Percentiles rank a stretch among this genome's conserved stretches.
Evolutionary conservation across 2,797 vertebrate species (phyloP).

Genomic region (Sparus aurata): DNA sequence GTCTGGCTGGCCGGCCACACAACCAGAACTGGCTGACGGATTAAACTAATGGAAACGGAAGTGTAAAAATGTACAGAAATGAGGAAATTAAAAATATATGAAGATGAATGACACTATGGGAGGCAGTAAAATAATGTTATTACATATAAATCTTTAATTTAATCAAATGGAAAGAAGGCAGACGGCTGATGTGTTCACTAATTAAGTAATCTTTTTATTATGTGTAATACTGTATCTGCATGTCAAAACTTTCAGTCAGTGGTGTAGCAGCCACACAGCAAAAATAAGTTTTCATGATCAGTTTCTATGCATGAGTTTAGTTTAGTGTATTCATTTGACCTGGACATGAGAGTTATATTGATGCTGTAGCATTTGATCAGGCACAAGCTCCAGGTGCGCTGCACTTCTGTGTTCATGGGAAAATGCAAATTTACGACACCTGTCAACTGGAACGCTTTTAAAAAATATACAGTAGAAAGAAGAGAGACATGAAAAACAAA

Average conservation of each 20-base stretch:
- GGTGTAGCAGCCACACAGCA: not conserved
- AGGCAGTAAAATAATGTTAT: not conserved
- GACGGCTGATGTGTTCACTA: not conserved
- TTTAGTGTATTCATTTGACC: no score
- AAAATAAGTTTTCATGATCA: not conserved
- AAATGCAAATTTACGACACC: no score
- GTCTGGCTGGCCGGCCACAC: not conserved
- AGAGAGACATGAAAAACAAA: no score
- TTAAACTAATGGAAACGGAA: not conserved
- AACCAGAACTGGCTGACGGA: not conserved
- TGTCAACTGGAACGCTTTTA: no score
- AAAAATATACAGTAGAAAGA: no score
- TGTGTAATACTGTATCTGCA: not conserved
- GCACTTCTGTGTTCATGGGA: no score
- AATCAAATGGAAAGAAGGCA: not conserved
- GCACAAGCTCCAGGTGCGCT: no score
- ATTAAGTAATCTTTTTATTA: not conserved
- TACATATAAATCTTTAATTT: not conserved
- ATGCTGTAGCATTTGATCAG: no score
- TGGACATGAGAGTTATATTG: no score
- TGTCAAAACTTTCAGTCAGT: not conserved
- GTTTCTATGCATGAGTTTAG: not conserved
- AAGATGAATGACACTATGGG: slow-evolving; percentile 16
- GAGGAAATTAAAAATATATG: slow-evolving; percentile 8
- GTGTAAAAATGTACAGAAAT: not conserved